These are phyloP conservation scores for Apodemus sylvaticus DNA, from an alignment of 2,113 vertebrate species.

Conservation along the genomic window DNA sequence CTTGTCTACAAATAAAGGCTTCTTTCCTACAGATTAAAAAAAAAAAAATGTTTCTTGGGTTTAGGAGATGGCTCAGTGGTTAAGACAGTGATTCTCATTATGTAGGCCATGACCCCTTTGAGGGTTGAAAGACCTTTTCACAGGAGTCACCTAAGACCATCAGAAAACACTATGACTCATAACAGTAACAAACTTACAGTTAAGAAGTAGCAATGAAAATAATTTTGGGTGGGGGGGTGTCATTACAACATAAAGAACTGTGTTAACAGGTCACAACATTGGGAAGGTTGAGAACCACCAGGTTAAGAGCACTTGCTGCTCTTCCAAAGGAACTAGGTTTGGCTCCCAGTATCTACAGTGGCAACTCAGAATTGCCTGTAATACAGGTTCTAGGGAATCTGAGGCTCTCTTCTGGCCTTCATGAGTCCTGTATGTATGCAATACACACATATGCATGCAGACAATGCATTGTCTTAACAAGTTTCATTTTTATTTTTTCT, in stretches of 20 bases:
- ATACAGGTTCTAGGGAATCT: not conserved
- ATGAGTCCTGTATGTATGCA: not conserved
- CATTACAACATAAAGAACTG: not conserved
- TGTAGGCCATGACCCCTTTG: not conserved
- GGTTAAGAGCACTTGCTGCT: not conserved
- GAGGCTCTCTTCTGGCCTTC: not conserved
- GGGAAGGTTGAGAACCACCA: not conserved
- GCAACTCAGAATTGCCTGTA: not conserved
- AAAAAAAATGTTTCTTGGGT: not conserved
- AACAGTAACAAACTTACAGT: not conserved
- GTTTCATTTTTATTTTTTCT: not conserved
- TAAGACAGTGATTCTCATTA: not conserved
- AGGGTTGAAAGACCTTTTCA: not conserved
- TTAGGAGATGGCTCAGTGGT: not conserved
- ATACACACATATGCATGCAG: not conserved
- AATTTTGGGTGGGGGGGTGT: not conserved
- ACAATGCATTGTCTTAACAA: not conserved
- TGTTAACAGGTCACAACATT: not conserved
- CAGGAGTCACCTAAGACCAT: not conserved
- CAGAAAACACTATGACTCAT: not conserved
- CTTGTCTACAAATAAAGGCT: not conserved
- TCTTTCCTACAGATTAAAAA: not conserved
- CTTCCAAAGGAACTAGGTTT: not conserved
- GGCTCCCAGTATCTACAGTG: not conserved
- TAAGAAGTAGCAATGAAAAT: not conserved